phyloP scores from a whole-genome alignment of 53 echinoderm and acorn worm species.

The Stichopus horrens region DNA sequence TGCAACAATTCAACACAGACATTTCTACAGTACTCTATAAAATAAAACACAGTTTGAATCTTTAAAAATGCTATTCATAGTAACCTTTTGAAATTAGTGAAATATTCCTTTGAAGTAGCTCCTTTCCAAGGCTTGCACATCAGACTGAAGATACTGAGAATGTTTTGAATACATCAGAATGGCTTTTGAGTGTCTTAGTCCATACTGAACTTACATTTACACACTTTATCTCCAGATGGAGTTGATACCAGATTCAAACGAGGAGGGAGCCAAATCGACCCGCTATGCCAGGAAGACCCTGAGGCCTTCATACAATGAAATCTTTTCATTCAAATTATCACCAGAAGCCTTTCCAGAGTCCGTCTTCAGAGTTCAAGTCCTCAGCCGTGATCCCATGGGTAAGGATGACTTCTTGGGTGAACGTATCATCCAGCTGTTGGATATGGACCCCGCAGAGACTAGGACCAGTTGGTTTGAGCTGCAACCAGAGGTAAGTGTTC shows the following conservation, averaged over 20 bases:
- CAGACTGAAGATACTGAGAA: too few species aligned
- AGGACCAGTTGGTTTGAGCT: slow-evolving; percentile 82
- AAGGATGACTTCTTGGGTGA: slow-evolving; percentile 97
- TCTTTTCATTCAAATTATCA: slow-evolving; percentile 70
- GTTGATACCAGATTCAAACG: slow-evolving; percentile 66
- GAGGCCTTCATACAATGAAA: slow-evolving; percentile 83
- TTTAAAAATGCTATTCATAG: too few species aligned
- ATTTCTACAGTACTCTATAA: too few species aligned
- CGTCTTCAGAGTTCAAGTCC: slow-evolving; percentile 68
- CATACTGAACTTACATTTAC: background rate
- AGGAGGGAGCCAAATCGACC: slow-evolving; percentile 72
- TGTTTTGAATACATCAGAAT: background rate
- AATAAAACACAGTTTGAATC: too few species aligned
- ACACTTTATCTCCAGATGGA: slow-evolving; percentile 62
- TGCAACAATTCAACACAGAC: too few species aligned
- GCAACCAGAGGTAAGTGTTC: slow-evolving; percentile 73
- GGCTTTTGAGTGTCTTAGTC: background rate
- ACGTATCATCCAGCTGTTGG: slow-evolving; percentile 70
- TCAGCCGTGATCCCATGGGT: slow-evolving; percentile 82
- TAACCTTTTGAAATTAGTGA: too few species aligned
- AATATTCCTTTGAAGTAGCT: too few species aligned
- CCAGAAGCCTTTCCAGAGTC: slow-evolving; percentile 64
- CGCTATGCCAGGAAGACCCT: slow-evolving; percentile 68
- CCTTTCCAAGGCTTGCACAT: too few species aligned
- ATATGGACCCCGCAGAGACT: slow-evolving; percentile 70